These are phyloP conservation scores for Leucophenga maculata DNA, from an alignment of 2,888 invertebrate species.

Conservation along the genomic window DNA sequence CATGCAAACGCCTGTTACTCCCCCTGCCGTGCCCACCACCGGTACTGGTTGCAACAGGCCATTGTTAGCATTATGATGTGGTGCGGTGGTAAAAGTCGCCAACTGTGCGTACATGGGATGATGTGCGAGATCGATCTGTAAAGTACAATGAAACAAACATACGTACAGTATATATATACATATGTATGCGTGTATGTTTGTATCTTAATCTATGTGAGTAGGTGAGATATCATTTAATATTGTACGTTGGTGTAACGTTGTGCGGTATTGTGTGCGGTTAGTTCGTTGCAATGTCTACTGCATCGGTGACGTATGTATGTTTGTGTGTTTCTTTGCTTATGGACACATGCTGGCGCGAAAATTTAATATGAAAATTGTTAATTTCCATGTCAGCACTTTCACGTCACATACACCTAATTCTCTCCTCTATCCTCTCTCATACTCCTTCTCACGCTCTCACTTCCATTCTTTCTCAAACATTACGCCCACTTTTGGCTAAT, in stretches of 20 bases:
- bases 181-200: slow-evolving; percentile 41
- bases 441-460: not conserved
- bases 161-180: slow-evolving; percentile 11
- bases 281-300: not conserved
- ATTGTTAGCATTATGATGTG: slow-evolving; percentile 61
- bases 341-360: slow-evolving; percentile 7
- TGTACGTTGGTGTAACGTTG: not conserved
- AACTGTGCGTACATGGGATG: slow-evolving; percentile 72
- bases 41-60: slow-evolving; percentile 44
- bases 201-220: not conserved
- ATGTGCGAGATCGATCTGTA: slow-evolving; percentile 72
- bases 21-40: slow-evolving; percentile 36
- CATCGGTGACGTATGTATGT: not conserved
- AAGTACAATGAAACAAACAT: slow-evolving; percentile 22
- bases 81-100: slow-evolving; percentile 70
- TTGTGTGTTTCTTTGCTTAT: not conserved
- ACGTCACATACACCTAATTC: not conserved
- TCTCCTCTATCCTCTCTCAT: not conserved
- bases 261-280: not conserved
- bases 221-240: not conserved
- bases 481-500: slow-evolving; percentile 30
- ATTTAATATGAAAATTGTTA: slow-evolving; percentile 15
- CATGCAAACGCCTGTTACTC: slow-evolving; percentile 50
- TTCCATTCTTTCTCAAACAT: not conserved
- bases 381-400: slow-evolving; percentile 1